phyloP scores from a whole-genome alignment of 2,113 vertebrate species.

The Cettia cetti region DNA sequence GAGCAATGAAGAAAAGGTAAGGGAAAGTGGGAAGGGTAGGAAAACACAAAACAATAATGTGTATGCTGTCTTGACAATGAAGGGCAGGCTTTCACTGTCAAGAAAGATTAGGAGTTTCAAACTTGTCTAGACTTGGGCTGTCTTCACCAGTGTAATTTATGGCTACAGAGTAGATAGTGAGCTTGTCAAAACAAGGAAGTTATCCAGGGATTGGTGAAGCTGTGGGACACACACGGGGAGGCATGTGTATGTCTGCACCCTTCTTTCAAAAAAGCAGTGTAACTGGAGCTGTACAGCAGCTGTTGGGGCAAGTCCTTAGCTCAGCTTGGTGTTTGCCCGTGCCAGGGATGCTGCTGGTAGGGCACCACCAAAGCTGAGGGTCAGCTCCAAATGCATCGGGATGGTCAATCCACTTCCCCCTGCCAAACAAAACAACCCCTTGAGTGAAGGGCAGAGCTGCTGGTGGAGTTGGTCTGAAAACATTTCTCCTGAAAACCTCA shows the following conservation, averaged over 20 bases:
- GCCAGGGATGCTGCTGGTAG: neutral
- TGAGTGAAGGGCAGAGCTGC: accelerated
- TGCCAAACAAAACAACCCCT: neutral
- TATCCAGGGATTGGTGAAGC: neutral
- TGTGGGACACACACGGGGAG: neutral
- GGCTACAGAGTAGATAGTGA: neutral
- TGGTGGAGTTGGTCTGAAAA: neutral
- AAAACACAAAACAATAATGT: neutral
- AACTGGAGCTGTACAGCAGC: neutral
- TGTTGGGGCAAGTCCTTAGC: neutral
- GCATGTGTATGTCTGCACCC: neutral
- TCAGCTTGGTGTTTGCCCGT: accelerated
- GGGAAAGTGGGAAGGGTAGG: neutral
- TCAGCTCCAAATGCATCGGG: neutral
- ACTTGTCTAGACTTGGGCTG: conserved; percentile 10
- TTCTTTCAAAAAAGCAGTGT: neutral
- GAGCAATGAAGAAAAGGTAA: conserved; percentile 77
- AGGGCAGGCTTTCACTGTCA: neutral
- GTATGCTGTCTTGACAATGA: neutral
- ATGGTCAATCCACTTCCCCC: neutral
- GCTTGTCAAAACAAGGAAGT: neutral
- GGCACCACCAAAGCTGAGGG: neutral
- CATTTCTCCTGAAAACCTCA: neutral
- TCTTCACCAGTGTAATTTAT: neutral
- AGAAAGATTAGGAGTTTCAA: neutral